A percentile compares a stretch with the other conserved stretches of the same genome.
Conservation (phyloP, 2,113 vertebrate genomes). For the Rostratula benghalensis region DNA sequence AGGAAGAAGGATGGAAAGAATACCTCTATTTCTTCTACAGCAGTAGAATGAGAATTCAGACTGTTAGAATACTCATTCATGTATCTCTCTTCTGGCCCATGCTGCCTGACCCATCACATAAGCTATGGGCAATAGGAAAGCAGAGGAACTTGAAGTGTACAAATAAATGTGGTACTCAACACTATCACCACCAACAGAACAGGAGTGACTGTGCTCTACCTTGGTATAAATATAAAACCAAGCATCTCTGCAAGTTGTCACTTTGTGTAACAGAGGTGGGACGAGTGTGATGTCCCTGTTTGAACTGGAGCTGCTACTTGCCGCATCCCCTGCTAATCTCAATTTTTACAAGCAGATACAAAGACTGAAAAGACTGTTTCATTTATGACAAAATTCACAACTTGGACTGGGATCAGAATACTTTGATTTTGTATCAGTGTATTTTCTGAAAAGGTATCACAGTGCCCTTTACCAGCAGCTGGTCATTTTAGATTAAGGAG, state of each 20-base stretch:
- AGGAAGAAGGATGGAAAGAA: not conserved
- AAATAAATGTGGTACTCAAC: not conserved
- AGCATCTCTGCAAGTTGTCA: not conserved
- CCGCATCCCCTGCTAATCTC: not conserved
- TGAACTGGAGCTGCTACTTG: not conserved
- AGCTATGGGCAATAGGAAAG: not conserved
- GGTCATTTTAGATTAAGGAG: not conserved
- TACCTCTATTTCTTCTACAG: not conserved
- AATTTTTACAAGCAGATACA: not conserved
- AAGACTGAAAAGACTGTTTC: not conserved
- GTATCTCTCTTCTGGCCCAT: not conserved
- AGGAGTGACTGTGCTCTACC: not conserved
- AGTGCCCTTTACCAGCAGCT: not conserved
- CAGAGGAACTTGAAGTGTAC: not conserved
- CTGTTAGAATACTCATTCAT: not conserved
- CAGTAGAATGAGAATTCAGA: not conserved
- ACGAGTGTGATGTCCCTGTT: not conserved
- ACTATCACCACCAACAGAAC: not conserved
- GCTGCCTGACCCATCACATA: not conserved
- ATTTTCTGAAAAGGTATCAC: not conserved
- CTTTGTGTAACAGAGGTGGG: not conserved
- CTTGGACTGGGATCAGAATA: not conserved
- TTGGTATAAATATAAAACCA: not conserved
- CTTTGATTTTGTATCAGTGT: not conserved
- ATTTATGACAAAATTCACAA: not conserved